Conservation (phyloP, 2,888 invertebrate species). For the Stramonita haemastoma region DNA sequence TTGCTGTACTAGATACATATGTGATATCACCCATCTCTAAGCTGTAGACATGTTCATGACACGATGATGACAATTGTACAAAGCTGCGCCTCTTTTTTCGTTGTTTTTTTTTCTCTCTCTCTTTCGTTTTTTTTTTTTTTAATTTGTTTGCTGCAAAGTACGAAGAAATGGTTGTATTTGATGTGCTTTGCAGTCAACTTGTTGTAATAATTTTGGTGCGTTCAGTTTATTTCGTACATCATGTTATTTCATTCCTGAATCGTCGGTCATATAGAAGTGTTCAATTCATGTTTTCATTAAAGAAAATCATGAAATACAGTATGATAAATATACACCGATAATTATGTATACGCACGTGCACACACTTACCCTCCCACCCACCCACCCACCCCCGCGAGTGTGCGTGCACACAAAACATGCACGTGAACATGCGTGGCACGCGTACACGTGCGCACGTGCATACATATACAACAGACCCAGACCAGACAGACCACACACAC, state of each 20-base stretch:
- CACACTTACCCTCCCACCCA: not conserved
- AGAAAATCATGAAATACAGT: not conserved
- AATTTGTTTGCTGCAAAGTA: not conserved
- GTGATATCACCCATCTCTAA: slow-evolving; percentile 10
- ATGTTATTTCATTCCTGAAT: slow-evolving; percentile 6
- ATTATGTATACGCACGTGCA: not conserved
- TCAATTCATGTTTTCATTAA: not conserved
- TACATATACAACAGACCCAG: too few species aligned
- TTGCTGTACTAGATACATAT: not conserved
- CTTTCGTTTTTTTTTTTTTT: too few species aligned
- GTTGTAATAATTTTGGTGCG: not conserved
- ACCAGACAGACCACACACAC: too few species aligned
- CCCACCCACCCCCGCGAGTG: too few species aligned
- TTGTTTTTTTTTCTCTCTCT: too few species aligned
- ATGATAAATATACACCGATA: not conserved
- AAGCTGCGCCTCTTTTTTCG: not conserved
- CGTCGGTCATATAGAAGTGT: not conserved
- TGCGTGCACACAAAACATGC: too few species aligned
- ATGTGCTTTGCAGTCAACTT: not conserved
- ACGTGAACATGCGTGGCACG: too few species aligned
- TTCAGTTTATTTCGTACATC: not conserved
- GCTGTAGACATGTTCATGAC: not conserved
- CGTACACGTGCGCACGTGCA: not conserved
- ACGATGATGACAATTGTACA: not conserved
- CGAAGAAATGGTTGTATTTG: not conserved